Evolutionary conservation across 2,797 vertebrate genomes (phyloP), one percentile per base, ranked within the genome.

Genomic region (Sebastes iracundus): DNA sequence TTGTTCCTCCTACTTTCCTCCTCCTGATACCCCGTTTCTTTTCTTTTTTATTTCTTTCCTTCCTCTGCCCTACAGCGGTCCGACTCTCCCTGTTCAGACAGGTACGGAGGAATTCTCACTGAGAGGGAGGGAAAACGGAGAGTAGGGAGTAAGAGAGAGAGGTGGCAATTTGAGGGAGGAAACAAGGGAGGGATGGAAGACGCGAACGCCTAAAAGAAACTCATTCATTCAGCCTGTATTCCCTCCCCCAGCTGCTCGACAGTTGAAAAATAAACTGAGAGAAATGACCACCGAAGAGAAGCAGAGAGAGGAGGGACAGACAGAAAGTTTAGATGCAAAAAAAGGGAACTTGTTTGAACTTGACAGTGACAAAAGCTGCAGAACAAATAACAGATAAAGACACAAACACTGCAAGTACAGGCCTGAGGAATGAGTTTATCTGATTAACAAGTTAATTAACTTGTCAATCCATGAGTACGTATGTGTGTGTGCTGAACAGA

Each of bases 101-200:
- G 94, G 95, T 94, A 94, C 28, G 82, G 65, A 94, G 92, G 93
- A 95, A 95, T 93, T 93, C 90, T 90, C 75, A 67, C 73, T 59
- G 33, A 75, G 86, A 86, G 65, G 56, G 49, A 86, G 80, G 82
- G 80, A 88, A 42, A 75, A 82, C 5, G 30, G 81, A 87, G 90
- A 79, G 79, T 38, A 87, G 76, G 35, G 83, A 89, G 85, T 58
- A 22, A 87, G 84, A 85, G 90, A 85, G 90, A 95, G 90, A 90
- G 79, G 90, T 94, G 88, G 92, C 88, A 93, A 92, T 94, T 94
- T 93, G 89, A 91, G 93, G 91, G 93, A 94, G 92, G 94, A 94
- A 94, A 91, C 77, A 70, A 82, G 85, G 89, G 87, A 94, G 93
- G 93, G 93, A 95, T 92, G 90, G 87, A 88, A 90, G 90, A 86